Conservation (phyloP, 1,140 invertebrate species). For the Capitella teleta region DNA sequence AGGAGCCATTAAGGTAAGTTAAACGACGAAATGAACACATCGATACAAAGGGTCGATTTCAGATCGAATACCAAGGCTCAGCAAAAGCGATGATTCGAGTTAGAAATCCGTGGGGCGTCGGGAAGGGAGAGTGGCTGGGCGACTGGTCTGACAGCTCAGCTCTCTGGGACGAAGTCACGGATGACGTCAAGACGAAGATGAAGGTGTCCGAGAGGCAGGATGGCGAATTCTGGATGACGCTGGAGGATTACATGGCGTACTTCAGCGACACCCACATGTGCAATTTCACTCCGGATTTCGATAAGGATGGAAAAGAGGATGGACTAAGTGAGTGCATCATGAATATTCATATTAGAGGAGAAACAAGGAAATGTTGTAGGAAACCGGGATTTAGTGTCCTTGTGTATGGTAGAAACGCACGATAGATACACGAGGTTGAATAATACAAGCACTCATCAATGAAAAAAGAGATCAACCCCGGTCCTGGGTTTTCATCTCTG, state of each 20-base stretch:
- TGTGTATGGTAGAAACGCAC: too few species aligned
- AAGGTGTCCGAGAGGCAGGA: neutral
- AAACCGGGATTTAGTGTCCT: too few species aligned
- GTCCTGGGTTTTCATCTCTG: too few species aligned
- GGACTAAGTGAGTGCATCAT: neutral
- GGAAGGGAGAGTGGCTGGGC: neutral
- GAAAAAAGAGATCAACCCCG: too few species aligned
- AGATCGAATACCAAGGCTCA: too few species aligned
- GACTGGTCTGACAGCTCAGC: neutral
- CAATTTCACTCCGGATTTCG: neutral
- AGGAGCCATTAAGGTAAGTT: conserved; percentile 19
- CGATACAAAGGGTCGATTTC: neutral
- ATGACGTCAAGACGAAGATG: neutral
- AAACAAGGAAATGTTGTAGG: too few species aligned
- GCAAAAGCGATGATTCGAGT: conserved; percentile 8
- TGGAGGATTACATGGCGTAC: neutral
- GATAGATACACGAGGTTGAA: too few species aligned
- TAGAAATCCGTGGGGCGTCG: neutral
- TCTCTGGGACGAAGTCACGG: neutral
- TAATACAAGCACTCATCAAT: too few species aligned
- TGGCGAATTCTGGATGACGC: conserved; percentile 1
- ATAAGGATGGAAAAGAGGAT: neutral
- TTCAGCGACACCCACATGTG: neutral
- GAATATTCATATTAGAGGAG: too few species aligned
- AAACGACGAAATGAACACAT: conserved; percentile 19